These are phyloP conservation scores for Cyprinodon diabolis DNA, from an alignment of 2,797 vertebrate species.

Conservation along the genomic window DNA sequence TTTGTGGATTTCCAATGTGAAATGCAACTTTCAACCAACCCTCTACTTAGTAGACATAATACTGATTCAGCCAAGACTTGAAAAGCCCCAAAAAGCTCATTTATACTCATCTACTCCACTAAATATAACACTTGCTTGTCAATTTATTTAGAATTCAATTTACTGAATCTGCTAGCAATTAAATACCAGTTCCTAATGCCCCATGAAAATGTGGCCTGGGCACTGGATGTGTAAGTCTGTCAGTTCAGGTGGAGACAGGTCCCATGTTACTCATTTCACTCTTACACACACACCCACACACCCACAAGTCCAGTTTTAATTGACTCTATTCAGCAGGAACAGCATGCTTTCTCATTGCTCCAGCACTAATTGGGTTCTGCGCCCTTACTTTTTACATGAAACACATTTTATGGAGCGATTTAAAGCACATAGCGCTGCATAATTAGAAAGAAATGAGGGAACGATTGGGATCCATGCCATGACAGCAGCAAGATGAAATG, in stretches of 20 bases:
- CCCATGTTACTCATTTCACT: conserved; percentile 64
- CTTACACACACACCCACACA: conserved; percentile 26
- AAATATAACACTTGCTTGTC: conserved; percentile 56
- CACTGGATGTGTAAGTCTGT: conserved; percentile 48
- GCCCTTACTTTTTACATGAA: conserved; percentile 76
- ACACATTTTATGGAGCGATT: conserved; percentile 75
- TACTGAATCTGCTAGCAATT: conserved; percentile 70
- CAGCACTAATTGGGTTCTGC: conserved; percentile 76
- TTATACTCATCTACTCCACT: conserved; percentile 33
- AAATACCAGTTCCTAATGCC: conserved; percentile 63
- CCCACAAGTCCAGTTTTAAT: conserved; percentile 64
- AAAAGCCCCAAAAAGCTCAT: conserved; percentile 30
- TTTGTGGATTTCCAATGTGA: background rate
- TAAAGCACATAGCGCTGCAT: conserved; percentile 61
- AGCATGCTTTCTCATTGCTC: conserved; percentile 71
- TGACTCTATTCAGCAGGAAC: conserved; percentile 74
- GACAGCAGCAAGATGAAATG: conserved; percentile 49
- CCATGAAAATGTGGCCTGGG: conserved; percentile 57
- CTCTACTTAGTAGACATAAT: background rate
- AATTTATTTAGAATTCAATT: conserved; percentile 73
- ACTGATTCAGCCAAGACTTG: background rate
- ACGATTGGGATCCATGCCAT: conserved; percentile 55
- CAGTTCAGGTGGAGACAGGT: conserved; percentile 65
- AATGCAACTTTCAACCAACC: background rate
- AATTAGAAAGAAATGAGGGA: conserved; percentile 71